Base-by-base conservation (phyloP, 2,113 vertebrate species). In the Neodontobutis hainanensis region DNA sequence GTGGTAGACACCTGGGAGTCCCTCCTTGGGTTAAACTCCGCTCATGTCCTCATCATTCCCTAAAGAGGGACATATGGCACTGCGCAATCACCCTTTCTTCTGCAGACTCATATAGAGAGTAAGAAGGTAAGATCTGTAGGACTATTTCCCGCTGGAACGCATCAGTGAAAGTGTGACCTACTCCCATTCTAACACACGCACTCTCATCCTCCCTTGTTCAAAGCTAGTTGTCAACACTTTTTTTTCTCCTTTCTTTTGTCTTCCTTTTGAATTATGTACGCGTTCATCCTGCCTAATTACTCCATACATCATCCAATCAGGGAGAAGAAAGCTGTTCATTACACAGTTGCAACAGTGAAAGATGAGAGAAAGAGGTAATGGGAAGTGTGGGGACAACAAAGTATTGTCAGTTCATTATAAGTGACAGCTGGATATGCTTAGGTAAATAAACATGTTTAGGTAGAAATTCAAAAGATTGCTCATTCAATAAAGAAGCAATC, bases 281-380 rank as follows among this genome's bases (percentile, higher is more conserved):
- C 80, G 84, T 85, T 87, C 80, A 84, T 88, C 75, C 51, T 55
- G 70, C 69, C 81, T 78, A 88, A 88, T 85, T 81, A 84, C 81
- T 62, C 63, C 77, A 75, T 75, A 72, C 71, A 87, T 89, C 86
- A 83, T 81, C 85, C 85, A 88, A 89, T 87, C 85, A 88, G 77
- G 65, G 76, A 51, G 35, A 58, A 63, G 70, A 46, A 68, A 68
- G 66, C 67, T 46, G 48, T 82, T 80, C 76, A 85, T 90, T 86
- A 83, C 72, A 77, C 34, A 78, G 74, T 88, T 52, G 65, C 52
- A 38, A 70, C 60, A 65, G 32, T 49, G 55, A 61, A 60, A 35
- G 55, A 83, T 73, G 46, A 62, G 68, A 83, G 62, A 43, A 57
- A 36, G 51, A 19, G 59, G 67, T 45, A 67, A 11, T 48, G 76